phyloP scores from a whole-genome alignment of 2,888 invertebrate genomes.

The Phorcus lineatus region DNA sequence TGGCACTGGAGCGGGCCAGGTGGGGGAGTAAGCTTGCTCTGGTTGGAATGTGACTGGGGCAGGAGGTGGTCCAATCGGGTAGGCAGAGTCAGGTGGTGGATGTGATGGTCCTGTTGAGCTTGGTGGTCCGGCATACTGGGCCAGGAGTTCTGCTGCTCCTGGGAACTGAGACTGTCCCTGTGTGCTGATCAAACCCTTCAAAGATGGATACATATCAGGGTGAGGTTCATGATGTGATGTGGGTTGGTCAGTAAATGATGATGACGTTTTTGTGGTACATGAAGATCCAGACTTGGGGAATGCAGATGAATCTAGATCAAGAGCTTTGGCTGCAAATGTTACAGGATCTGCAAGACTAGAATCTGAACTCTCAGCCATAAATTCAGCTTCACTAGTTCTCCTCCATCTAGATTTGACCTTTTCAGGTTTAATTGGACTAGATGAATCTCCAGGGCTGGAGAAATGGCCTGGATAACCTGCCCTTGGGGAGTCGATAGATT shows the following conservation, averaged over 20 bases:
- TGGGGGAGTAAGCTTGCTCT: neutral
- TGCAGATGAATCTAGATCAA: slow-evolving; percentile 2
- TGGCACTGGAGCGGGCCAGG: slow-evolving; percentile 37
- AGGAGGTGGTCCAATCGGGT: neutral
- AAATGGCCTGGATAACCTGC: neutral
- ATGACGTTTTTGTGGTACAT: neutral
- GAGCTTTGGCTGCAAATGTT: neutral
- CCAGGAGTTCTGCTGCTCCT: slow-evolving; percentile 16
- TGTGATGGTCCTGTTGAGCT: neutral
- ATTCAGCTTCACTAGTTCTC: slow-evolving; percentile 64
- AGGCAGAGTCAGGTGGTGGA: neutral
- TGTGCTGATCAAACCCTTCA: neutral
- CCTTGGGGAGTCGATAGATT: neutral
- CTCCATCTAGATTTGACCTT: slow-evolving; percentile 70
- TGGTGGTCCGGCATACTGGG: slow-evolving; percentile 1
- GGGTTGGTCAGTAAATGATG: neutral
- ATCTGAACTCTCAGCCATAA: slow-evolving; percentile 33
- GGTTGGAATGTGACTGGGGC: neutral
- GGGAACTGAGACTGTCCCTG: slow-evolving; percentile 3
- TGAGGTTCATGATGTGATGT: slow-evolving; percentile 6
- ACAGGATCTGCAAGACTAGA: neutral
- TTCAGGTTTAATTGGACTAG: slow-evolving; percentile 43
- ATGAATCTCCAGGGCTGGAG: neutral
- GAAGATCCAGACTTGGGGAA: slow-evolving; percentile 7
- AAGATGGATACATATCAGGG: slow-evolving; percentile 18